Base-by-base conservation (phyloP, 2,113 vertebrate genomes). In the Lichenostomus cassidix region DNA sequence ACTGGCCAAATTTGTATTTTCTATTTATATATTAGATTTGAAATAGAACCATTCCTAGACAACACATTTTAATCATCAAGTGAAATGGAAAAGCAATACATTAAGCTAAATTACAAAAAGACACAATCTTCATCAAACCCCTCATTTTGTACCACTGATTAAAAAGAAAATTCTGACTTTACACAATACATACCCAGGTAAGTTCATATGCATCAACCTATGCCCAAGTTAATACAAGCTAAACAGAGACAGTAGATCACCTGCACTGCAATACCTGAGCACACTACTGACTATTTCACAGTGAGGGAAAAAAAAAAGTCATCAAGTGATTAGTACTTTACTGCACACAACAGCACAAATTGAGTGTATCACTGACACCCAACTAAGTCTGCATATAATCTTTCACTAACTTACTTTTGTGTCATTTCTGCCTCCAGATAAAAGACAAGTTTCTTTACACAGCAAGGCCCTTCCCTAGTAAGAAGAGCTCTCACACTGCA, bases 301-400 rank as follows among this genome's bases (percentile, higher is more conserved):
- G 12, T 1, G 5, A 0, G 6, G 15, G 1, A 1, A 1, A 2
- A 4, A 39, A 35, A 63, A 42, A 25, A 4, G 21, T 47, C 21
- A 9, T 24, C 22, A 83, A 87, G 64, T 47, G 5, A 82, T 60
- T 73, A 15, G 4, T 71, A 46, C 73, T 90, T 56, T 37, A 56
- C 22, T 33, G 37, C 31, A 60, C 31, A 53, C 35, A 84, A 50
- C 12, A 71, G 65, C 25, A 84, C 23, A 59, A 63, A 76, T 10
- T 49, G 10, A 73, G 37, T 3, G 0, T 12, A 68, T 18, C 27
- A 71, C 22, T 39, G 20, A 44, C 41, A 67, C 5, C 10, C 56
- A 84, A 49, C 35, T 68, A 82, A 64, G 46, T 11, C 55, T 70
- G 37, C 46, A 55, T 21, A 55, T 7, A 64, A 68, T 31, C 37